Evolutionary conservation across 2,888 invertebrate species (phyloP).

Genomic region (Automeris io): DNA sequence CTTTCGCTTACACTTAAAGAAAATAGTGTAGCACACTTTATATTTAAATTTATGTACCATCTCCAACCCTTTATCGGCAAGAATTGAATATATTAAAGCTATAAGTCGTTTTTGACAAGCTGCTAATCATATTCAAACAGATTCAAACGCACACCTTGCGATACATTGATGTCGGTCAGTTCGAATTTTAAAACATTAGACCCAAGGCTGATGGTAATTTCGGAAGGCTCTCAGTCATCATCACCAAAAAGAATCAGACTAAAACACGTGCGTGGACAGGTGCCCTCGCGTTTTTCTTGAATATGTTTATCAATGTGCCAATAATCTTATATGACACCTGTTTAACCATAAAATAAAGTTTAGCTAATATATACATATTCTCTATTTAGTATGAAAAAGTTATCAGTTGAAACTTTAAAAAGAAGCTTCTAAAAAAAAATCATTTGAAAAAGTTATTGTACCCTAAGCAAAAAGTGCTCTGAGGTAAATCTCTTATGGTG

Average conservation of each 20-base stretch:
- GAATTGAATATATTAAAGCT: slow-evolving; percentile 63
- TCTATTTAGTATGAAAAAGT: too few relatives aligned
- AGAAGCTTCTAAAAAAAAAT: too few relatives aligned
- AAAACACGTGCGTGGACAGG: slow-evolving; percentile 41
- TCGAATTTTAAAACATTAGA: slow-evolving; percentile 63
- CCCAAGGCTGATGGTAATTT: slow-evolving; percentile 52
- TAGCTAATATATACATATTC: too few relatives aligned
- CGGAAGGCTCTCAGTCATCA: slow-evolving; percentile 34
- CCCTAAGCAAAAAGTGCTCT: too few relatives aligned
- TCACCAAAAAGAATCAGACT: slow-evolving; percentile 53
- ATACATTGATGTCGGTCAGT: slow-evolving; percentile 48
- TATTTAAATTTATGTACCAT: slow-evolving; percentile 1
- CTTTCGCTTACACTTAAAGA: not conserved
- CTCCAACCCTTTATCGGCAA: slow-evolving; percentile 59
- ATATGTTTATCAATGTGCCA: not conserved
- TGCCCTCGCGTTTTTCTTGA: slow-evolving; percentile 14
- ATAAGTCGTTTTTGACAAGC: slow-evolving; percentile 73
- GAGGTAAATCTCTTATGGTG: too few relatives aligned
- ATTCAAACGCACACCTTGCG: slow-evolving; percentile 71
- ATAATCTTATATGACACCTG: too few relatives aligned
- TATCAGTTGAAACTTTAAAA: too few relatives aligned
- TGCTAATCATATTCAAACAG: slow-evolving; percentile 76
- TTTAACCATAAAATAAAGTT: too few relatives aligned
- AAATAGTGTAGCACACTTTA: not conserved
- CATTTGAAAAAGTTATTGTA: too few relatives aligned